These are phyloP conservation scores for Prunella fulvescens DNA, from an alignment of 2,113 vertebrate genomes.

Conservation along the genomic window DNA sequence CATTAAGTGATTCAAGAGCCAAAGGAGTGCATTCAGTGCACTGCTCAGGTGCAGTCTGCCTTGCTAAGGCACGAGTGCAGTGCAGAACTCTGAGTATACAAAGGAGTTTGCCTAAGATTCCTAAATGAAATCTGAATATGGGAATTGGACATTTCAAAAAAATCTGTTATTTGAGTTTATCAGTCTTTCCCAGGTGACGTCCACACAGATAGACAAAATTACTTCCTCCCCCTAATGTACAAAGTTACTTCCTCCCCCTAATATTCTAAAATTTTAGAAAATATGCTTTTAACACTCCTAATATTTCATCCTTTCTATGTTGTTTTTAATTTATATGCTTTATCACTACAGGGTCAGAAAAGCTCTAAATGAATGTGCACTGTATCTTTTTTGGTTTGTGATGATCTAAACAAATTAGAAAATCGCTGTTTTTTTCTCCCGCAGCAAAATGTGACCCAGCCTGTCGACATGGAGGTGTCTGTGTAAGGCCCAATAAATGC, in stretches of 20 bases:
- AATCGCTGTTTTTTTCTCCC: not conserved
- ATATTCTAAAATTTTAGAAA: not conserved
- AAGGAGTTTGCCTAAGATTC: not conserved
- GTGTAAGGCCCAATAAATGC: slow-evolving; percentile 92
- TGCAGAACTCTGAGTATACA: not conserved
- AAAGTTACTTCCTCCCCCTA: not conserved
- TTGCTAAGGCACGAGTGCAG: not conserved
- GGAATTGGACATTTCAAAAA: not conserved
- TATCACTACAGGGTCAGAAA: not conserved
- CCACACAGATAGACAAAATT: not conserved
- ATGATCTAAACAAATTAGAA: not conserved
- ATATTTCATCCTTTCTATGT: not conserved
- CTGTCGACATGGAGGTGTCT: slow-evolving; percentile 94
- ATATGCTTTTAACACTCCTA: not conserved
- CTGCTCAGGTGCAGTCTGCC: not conserved
- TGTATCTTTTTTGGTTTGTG: not conserved
- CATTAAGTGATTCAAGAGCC: not conserved
- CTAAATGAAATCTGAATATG: not conserved
- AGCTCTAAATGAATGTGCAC: not conserved
- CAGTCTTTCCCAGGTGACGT: not conserved
- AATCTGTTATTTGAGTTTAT: not conserved
- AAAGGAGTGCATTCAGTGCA: not conserved
- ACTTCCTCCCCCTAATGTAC: not conserved
- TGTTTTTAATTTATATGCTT: not conserved
- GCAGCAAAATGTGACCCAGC: slow-evolving; percentile 93